Percentiles rank a stretch among this genome's conserved stretches.
phyloP scores from a whole-genome alignment of 2,888 invertebrate genomes.

The Dioctria linearis region DNA sequence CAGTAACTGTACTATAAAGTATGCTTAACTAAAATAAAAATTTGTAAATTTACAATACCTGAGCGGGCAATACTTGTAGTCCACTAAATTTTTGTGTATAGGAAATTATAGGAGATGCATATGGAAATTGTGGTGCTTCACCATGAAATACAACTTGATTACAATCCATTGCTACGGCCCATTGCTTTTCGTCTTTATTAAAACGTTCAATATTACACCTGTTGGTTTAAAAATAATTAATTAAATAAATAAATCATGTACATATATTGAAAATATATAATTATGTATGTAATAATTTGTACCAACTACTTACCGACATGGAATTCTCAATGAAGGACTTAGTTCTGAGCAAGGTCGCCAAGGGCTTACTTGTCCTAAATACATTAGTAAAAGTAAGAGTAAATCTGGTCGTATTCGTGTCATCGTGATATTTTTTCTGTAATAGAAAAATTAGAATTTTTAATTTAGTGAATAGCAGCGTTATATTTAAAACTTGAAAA shows the following conservation, averaged over 20 bases:
- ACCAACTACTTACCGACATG: slow-evolving; percentile 75
- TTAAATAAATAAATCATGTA: not conserved
- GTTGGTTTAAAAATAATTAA: slow-evolving; percentile 53
- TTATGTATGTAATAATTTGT: slow-evolving; percentile 54
- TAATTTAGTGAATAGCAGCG: not conserved
- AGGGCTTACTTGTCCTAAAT: slow-evolving; percentile 66
- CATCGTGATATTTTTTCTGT: slow-evolving; percentile 44
- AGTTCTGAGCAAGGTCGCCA: slow-evolving; percentile 85
- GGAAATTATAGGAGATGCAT: slow-evolving; percentile 84
- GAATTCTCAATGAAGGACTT: slow-evolving; percentile 82
- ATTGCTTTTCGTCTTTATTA: slow-evolving; percentile 72
- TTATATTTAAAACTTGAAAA: no score
- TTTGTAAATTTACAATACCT: slow-evolving; percentile 71
- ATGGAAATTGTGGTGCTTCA: slow-evolving; percentile 83
- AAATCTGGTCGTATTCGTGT: slow-evolving; percentile 49
- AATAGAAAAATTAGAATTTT: slow-evolving; percentile 8
- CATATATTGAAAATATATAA: not conserved
- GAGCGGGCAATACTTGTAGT: slow-evolving; percentile 85
- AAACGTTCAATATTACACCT: slow-evolving; percentile 73
- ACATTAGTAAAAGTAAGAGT: slow-evolving; percentile 64
- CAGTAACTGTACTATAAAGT: not conserved
- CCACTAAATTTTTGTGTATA: slow-evolving; percentile 87
- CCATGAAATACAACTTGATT: slow-evolving; percentile 86
- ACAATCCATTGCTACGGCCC: slow-evolving; percentile 83
- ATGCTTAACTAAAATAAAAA: not conserved